Evolutionary conservation across 2,797 vertebrate species (phyloP).

Genomic region (Enteromius thamalakanensis): DNA sequence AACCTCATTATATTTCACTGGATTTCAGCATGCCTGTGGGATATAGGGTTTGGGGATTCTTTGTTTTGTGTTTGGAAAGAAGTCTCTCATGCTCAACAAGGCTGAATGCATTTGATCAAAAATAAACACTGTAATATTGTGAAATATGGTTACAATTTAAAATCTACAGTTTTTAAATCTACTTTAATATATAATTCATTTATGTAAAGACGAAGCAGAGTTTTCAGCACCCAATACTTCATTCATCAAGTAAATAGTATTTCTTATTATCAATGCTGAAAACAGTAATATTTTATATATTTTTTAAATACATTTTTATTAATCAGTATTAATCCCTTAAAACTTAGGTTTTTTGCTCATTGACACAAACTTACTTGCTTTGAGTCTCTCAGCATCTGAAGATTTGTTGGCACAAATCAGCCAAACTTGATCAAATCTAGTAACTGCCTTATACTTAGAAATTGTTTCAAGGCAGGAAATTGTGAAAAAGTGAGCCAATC

Average conservation of each 20-base stretch:
- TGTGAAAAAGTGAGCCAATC: not conserved
- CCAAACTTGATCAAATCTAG: not conserved
- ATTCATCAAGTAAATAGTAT: not conserved
- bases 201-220: no score
- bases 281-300: not conserved
- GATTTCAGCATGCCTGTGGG: not conserved
- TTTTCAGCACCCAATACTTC: not conserved
- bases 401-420: not conserved
- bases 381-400: not conserved
- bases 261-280: not conserved
- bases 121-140: not conserved
- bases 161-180: not conserved
- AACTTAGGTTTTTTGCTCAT: not conserved
- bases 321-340: not conserved
- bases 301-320: not conserved
- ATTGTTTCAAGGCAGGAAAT: not conserved
- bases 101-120: not conserved
- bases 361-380: not conserved
- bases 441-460: not conserved
- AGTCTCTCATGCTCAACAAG: not conserved
- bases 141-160: not conserved
- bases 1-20: not conserved
- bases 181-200: not conserved
- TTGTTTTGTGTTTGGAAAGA: not conserved
- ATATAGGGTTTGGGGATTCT: not conserved